Conservation (phyloP, 2,888 invertebrate species). For the Cabera pusaria region DNA sequence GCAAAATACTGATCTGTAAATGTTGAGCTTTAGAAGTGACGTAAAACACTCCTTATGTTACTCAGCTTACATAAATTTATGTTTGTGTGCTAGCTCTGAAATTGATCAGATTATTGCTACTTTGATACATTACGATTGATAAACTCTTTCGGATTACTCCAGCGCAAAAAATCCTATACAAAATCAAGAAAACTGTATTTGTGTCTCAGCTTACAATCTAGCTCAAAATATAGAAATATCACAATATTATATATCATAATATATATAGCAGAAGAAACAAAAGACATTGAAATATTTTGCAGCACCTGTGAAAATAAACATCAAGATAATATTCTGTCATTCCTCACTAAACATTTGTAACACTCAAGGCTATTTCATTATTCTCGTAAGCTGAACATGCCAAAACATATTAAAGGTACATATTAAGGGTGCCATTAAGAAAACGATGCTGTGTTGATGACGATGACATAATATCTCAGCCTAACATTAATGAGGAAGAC, state of each 20-base stretch:
- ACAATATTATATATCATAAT: too few species aligned
- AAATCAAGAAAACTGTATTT: too few species aligned
- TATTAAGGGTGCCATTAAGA: conserved; percentile 59
- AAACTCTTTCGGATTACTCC: too few species aligned
- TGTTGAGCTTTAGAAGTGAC: too few species aligned
- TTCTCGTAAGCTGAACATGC: conserved; percentile 55
- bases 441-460: conserved; percentile 52
- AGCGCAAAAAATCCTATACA: too few species aligned
- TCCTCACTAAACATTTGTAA: conserved; percentile 17
- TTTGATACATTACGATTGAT: too few species aligned
- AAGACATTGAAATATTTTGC: conserved; percentile 5
- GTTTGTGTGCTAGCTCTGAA: too few species aligned
- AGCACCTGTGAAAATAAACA: conserved; percentile 26
- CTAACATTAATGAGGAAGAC: conserved; percentile 26
- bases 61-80: too few species aligned
- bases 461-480: conserved; percentile 35
- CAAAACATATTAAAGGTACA: conserved; percentile 42
- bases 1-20: too few species aligned
- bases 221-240: too few species aligned
- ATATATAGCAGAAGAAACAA: conserved; percentile 13
- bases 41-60: too few species aligned
- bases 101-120: too few species aligned
- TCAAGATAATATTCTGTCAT: conserved; percentile 13
- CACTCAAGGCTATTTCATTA: conserved; percentile 22
- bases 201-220: neutral